Evolutionary conservation across 2,888 invertebrate species (phyloP).

Genomic region (Mamestra brassicae): DNA sequence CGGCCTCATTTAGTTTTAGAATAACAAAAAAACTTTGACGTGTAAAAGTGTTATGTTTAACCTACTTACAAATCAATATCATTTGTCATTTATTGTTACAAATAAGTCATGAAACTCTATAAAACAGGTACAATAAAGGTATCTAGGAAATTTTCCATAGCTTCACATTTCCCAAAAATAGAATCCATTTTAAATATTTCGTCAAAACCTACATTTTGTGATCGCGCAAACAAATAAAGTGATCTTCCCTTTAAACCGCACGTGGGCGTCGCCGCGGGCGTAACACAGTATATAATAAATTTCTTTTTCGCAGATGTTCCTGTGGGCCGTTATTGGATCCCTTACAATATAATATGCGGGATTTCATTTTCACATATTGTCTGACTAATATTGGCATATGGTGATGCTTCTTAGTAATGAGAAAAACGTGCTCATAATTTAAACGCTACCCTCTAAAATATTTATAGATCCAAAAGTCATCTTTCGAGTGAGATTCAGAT

Average conservation of each 20-base stretch:
- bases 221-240: conserved; percentile 40
- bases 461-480: conserved; percentile 19
- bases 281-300: conserved; percentile 77
- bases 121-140: neutral
- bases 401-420: conserved; percentile 64
- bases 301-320: conserved; percentile 84
- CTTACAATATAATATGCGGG: conserved; percentile 84
- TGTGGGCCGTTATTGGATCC: conserved; percentile 84
- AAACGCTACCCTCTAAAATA: conserved; percentile 13
- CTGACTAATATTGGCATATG: conserved; percentile 71
- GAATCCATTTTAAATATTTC: conserved; percentile 11
- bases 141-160: neutral
- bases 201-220: neutral
- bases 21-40: too few relatives aligned
- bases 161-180: conserved; percentile 16
- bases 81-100: neutral
- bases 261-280: conserved; percentile 49
- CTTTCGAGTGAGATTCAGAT: neutral
- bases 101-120: neutral
- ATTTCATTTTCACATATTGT: conserved; percentile 84
- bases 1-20: too few relatives aligned
- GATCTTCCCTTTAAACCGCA: conserved; percentile 34
- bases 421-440: conserved; percentile 40
- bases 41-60: too few relatives aligned
- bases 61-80: too few relatives aligned